Conservation (phyloP, 1,140 invertebrate species). For the Akabosia matsudoensis region DNA sequence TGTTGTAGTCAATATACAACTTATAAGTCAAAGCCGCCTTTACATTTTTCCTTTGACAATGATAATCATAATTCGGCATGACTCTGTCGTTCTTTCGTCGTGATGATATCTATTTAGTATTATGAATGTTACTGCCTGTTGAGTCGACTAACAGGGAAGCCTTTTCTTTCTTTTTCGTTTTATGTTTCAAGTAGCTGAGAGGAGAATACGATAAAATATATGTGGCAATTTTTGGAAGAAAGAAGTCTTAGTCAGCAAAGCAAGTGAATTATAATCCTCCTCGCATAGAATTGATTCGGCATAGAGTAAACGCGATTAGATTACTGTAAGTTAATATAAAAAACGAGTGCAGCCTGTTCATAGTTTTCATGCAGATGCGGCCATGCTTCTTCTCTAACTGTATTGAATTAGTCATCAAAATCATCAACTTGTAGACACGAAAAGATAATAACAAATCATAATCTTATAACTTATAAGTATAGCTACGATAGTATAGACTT, state of each 20-base stretch:
- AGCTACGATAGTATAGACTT: no score
- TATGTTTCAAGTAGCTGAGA: not conserved
- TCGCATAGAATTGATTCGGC: not conserved
- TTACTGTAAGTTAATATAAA: not conserved
- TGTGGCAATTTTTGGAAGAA: not conserved
- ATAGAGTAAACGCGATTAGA: not conserved
- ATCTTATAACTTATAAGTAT: no score
- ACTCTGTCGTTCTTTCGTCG: not conserved
- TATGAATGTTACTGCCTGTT: not conserved
- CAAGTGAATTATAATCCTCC: not conserved
- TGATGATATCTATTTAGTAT: constrained; percentile 15
- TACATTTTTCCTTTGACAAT: constrained; percentile 7
- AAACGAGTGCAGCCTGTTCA: no score
- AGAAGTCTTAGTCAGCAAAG: not conserved
- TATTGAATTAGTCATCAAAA: not conserved
- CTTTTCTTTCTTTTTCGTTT: not conserved
- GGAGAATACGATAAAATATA: not conserved
- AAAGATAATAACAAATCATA: not conserved
- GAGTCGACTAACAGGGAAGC: not conserved
- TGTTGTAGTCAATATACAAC: not conserved
- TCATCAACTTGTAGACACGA: not conserved
- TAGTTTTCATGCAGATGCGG: no score
- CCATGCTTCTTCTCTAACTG: not conserved
- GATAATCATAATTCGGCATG: not conserved
- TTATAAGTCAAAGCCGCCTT: constrained; percentile 7